These are phyloP conservation scores for Chymomyza caudatula DNA, from an alignment of 2,888 invertebrate species.

Conservation along the genomic window DNA sequence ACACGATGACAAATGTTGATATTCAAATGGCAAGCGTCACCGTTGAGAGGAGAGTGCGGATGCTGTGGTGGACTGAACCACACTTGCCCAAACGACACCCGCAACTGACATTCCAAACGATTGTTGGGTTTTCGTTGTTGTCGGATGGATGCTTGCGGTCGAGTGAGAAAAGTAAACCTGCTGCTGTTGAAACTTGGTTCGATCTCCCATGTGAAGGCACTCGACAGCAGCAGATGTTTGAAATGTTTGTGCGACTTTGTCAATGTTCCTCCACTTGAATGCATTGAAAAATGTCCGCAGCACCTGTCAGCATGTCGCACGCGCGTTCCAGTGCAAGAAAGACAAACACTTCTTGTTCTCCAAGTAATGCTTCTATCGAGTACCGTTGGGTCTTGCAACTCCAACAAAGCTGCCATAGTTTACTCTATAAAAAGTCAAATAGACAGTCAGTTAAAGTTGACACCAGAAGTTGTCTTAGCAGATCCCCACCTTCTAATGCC, in stretches of 20 bases:
- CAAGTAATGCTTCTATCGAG: no score
- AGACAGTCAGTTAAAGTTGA: no score
- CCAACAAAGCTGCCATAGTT: background rate
- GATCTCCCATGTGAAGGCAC: constrained; percentile 40
- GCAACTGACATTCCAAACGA: constrained; percentile 63
- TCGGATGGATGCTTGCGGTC: constrained; percentile 37
- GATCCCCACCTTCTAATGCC: background rate
- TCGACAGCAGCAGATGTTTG: constrained; percentile 53
- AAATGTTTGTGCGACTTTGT: constrained; percentile 63
- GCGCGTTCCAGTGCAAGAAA: constrained; percentile 25
- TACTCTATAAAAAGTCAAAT: background rate
- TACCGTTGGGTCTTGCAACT: constrained; percentile 40
- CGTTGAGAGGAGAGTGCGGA: constrained; percentile 32
- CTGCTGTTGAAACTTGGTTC: background rate
- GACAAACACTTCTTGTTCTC: constrained; percentile 36
- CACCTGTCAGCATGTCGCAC: constrained; percentile 55
- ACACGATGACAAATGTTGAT: constrained; percentile 72
- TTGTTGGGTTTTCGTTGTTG: constrained; percentile 49
- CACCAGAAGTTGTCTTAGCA: background rate
- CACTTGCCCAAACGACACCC: constrained; percentile 38
- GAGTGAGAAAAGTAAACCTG: constrained; percentile 63
- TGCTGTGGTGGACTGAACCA: background rate
- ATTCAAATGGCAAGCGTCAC: constrained; percentile 60
- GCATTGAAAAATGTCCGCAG: constrained; percentile 47
- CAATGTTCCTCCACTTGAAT: constrained; percentile 48